A percentile compares a stretch with the other conserved stretches of the same genome.
Evolutionary conservation across 2,797 vertebrate genomes (phyloP).

Genomic region (Malacoraja senta): DNA sequence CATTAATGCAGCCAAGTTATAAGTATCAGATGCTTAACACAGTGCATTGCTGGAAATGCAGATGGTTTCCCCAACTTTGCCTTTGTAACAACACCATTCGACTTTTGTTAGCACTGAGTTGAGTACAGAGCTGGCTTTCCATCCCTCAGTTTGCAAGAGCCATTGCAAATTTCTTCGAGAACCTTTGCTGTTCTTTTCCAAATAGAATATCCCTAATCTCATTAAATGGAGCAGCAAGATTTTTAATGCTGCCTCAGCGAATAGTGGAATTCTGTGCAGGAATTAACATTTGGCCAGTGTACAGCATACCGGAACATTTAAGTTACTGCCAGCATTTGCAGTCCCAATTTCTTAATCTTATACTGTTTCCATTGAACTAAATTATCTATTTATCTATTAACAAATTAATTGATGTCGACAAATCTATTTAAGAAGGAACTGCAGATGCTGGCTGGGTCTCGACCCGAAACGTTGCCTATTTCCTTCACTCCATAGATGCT

Average conservation of each 20-base stretch:
- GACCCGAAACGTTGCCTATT: no score
- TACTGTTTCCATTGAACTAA: no score
- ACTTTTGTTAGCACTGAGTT: background rate
- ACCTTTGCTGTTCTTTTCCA: background rate
- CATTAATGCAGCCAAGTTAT: background rate
- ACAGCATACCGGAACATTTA: background rate
- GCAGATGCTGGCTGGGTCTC: no score
- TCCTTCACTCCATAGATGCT: no score
- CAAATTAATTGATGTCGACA: no score
- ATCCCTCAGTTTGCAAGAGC: background rate
- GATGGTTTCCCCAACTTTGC: background rate
- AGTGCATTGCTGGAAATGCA: background rate
- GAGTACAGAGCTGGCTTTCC: background rate
- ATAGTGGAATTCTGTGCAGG: background rate
- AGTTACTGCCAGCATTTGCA: background rate
- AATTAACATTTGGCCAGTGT: background rate
- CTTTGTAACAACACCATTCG: background rate
- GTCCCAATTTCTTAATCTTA: background rate
- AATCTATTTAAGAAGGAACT: no score
- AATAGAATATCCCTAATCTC: background rate
- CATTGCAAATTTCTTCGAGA: background rate
- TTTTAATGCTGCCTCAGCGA: background rate
- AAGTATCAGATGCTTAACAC: background rate
- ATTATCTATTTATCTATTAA: no score
- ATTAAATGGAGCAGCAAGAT: background rate